phyloP scores from a whole-genome alignment of 2,797 vertebrate species.

The Nothura maculosa region DNA sequence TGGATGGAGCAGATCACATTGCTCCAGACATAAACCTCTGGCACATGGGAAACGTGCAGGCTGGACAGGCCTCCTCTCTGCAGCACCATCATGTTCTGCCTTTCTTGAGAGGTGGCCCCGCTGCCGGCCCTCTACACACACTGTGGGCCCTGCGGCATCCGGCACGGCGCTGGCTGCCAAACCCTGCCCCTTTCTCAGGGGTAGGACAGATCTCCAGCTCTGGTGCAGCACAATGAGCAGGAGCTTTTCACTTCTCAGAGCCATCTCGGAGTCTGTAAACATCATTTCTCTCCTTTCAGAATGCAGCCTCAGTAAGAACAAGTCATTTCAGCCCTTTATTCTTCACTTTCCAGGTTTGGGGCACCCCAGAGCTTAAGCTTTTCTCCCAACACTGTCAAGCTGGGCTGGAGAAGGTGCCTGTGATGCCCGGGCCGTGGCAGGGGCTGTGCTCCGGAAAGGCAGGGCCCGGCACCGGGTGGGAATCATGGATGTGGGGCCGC shows the following conservation, averaged over 20 bases:
- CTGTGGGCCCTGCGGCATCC: not conserved
- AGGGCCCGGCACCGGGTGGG: not conserved
- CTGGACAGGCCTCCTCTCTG: not conserved
- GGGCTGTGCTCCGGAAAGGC: not conserved
- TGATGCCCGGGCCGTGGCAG: accelerated
- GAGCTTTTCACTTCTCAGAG: not conserved
- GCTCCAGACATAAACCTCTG: not conserved
- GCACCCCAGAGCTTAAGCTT: not conserved
- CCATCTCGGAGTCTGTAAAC: not conserved
- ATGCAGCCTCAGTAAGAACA: not conserved
- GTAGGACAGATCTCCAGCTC: not conserved
- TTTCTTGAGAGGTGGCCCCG: accelerated
- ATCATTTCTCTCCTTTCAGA: not conserved
- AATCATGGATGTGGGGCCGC: not conserved
- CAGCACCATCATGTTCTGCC: not conserved
- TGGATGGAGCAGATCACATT: not conserved
- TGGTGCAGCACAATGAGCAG: accelerated
- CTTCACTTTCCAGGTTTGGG: not conserved
- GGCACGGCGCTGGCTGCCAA: not conserved
- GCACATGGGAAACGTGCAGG: not conserved
- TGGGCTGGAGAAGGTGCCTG: not conserved
- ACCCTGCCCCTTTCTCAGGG: not conserved
- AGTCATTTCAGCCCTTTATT: not conserved
- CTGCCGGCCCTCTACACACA: not conserved
- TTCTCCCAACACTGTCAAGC: not conserved